These are phyloP conservation scores for Lacerta agilis DNA, from an alignment of 2,797 vertebrate species.

Conservation along the genomic window DNA sequence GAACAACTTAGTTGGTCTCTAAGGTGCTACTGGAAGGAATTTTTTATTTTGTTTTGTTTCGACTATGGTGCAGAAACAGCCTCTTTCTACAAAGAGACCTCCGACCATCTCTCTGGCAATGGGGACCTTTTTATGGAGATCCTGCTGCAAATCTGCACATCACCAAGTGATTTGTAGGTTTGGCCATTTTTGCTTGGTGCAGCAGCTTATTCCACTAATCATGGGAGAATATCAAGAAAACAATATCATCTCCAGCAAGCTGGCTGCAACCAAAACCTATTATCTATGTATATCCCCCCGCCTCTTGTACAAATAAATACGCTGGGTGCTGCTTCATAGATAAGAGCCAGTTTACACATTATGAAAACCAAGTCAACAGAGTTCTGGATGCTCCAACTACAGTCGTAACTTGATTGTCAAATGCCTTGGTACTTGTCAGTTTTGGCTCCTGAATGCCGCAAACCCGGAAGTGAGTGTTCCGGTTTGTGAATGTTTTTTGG, in stretches of 20 bases:
- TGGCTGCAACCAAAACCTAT: background rate
- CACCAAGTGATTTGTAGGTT: background rate
- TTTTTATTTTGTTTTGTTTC: too few relatives aligned
- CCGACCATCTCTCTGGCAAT: background rate
- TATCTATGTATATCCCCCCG: background rate
- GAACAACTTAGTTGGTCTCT: too few relatives aligned
- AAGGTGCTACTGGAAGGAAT: too few relatives aligned
- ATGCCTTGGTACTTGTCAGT: too few relatives aligned
- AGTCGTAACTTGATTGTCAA: background rate
- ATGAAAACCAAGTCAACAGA: background rate
- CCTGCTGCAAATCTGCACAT: background rate
- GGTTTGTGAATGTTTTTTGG: too few relatives aligned
- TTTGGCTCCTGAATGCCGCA: too few relatives aligned
- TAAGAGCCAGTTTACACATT: background rate
- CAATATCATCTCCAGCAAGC: too few relatives aligned
- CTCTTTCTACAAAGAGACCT: too few relatives aligned
- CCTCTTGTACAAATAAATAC: background rate
- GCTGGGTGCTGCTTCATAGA: background rate
- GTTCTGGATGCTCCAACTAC: background rate
- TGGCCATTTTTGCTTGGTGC: background rate
- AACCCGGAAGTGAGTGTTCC: too few relatives aligned
- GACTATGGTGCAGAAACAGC: background rate
- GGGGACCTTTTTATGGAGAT: background rate
- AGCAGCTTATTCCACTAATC: background rate
- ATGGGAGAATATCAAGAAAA: background rate